Conservation (phyloP, 2,888 invertebrate genomes). For the Itoplectis maculator region DNA sequence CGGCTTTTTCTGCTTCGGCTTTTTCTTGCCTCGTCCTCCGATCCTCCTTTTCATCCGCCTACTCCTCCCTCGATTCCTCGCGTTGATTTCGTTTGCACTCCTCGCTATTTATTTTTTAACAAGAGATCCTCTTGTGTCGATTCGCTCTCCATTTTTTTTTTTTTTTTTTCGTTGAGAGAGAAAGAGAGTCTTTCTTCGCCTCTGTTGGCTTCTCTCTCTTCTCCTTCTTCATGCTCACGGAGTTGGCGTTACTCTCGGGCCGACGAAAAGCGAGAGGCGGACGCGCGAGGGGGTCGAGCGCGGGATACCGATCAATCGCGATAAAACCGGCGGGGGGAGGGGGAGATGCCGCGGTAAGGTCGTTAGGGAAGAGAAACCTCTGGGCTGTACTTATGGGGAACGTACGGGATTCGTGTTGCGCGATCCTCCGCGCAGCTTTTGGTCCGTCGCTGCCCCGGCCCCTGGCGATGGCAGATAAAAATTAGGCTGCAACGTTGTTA, state of each 20-base stretch:
- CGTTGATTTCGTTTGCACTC: conserved; percentile 64
- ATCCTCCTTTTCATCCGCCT: conserved; percentile 49
- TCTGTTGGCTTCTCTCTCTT: conserved; percentile 11
- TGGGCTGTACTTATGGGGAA: conserved; percentile 1
- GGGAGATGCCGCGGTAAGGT: conserved; percentile 62
- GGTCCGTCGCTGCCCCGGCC: conserved; percentile 49
- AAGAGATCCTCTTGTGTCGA: conserved; percentile 57
- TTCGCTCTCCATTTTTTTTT: conserved; percentile 48
- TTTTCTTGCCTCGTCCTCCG: conserved; percentile 36
- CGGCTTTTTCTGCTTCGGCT: not conserved
- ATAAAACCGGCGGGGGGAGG: conserved; percentile 46
- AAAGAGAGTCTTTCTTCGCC: conserved; percentile 22
- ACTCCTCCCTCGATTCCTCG: conserved; percentile 61
- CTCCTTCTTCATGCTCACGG: conserved; percentile 48
- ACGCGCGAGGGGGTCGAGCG: conserved; percentile 37
- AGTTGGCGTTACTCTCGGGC: conserved; percentile 59
- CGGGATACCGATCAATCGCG: conserved; percentile 68
- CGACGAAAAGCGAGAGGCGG: conserved; percentile 39
- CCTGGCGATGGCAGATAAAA: conserved; percentile 67
- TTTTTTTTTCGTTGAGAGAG: conserved; percentile 44
- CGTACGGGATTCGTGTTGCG: not conserved
- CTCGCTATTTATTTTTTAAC: conserved; percentile 65
- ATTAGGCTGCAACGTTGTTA: conserved; percentile 67
- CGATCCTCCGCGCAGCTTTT: not conserved
- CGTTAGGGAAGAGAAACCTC: conserved; percentile 64